Evolutionary conservation across 2,888 invertebrate genomes (phyloP).

Genomic region (Auanema sp.): DNA sequence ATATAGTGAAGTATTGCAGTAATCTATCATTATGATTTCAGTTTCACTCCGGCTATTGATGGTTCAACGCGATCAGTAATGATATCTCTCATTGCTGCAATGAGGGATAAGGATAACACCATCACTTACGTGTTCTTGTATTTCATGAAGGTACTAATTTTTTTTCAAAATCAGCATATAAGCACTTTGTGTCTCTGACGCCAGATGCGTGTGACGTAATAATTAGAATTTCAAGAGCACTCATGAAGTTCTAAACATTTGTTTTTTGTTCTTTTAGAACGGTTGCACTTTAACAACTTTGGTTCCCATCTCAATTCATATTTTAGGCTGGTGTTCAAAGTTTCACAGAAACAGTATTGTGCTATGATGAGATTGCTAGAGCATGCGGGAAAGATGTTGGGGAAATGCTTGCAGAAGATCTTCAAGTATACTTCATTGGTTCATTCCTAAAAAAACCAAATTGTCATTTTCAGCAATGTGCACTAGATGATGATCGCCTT

Average conservation of each 20-base stretch:
- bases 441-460: constrained; percentile 8
- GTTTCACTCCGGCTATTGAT: constrained; percentile 26
- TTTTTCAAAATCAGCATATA: neutral
- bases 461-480: constrained; percentile 67
- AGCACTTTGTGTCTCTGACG: neutral
- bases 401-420: constrained; percentile 76
- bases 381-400: constrained; percentile 68
- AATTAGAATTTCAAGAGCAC: too few relatives aligned
- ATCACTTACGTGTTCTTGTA: constrained; percentile 42
- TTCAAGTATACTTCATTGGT: constrained; percentile 70
- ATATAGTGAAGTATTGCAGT: too few relatives aligned
- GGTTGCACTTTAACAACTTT: neutral
- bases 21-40: constrained; percentile 11
- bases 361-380: constrained; percentile 75
- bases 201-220: neutral
- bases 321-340: constrained; percentile 6
- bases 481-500: constrained; percentile 83
- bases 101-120: constrained; percentile 42
- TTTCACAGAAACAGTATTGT: constrained; percentile 43
- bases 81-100: constrained; percentile 40
- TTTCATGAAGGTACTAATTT: constrained; percentile 32
- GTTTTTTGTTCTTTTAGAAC: neutral
- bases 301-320: neutral
- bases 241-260: too few relatives aligned
- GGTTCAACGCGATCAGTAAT: constrained; percentile 22